Percentiles rank a stretch among this genome's conserved stretches.
phyloP scores from a whole-genome alignment of 2,888 invertebrate species.

The Tridacna crocea region DNA sequence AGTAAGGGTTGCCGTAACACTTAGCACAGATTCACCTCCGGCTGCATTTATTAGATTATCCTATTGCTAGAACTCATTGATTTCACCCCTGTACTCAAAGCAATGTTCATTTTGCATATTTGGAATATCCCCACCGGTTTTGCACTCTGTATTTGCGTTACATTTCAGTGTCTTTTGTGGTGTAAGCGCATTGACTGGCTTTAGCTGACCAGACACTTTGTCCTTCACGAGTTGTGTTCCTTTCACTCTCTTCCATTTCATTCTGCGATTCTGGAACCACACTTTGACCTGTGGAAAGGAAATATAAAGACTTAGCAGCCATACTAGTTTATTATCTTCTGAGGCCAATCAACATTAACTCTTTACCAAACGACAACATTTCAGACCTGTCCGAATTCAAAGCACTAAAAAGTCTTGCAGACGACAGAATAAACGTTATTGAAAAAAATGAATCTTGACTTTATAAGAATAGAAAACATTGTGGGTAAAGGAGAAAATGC shows the following conservation, averaged over 20 bases:
- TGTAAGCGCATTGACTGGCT: slow-evolving; percentile 74
- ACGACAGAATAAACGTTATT: too few relatives aligned
- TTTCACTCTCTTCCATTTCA: slow-evolving; percentile 83
- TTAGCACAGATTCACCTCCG: too few relatives aligned
- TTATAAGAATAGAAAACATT: too few relatives aligned
- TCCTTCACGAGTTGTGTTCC: slow-evolving; percentile 82
- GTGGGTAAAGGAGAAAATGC: too few relatives aligned
- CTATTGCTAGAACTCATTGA: neutral
- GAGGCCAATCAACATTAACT: neutral
- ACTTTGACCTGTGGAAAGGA: slow-evolving; percentile 80
- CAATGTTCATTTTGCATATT: neutral
- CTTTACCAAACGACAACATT: too few relatives aligned
- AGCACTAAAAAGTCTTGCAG: too few relatives aligned
- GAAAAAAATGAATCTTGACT: too few relatives aligned
- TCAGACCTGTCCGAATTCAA: too few relatives aligned
- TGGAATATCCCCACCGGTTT: neutral
- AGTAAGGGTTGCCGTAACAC: too few relatives aligned
- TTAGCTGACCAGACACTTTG: slow-evolving; percentile 82
- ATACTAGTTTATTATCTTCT: too few relatives aligned
- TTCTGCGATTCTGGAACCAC: slow-evolving; percentile 83
- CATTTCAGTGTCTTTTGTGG: neutral
- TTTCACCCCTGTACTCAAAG: neutral
- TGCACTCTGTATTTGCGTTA: neutral
- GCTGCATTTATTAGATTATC: neutral
- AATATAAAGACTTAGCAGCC: neutral